Percentiles rank a stretch among this genome's conserved stretches.
Evolutionary conservation across 2,113 vertebrate genomes (phyloP).

Genomic region (Paralichthys olivaceus): DNA sequence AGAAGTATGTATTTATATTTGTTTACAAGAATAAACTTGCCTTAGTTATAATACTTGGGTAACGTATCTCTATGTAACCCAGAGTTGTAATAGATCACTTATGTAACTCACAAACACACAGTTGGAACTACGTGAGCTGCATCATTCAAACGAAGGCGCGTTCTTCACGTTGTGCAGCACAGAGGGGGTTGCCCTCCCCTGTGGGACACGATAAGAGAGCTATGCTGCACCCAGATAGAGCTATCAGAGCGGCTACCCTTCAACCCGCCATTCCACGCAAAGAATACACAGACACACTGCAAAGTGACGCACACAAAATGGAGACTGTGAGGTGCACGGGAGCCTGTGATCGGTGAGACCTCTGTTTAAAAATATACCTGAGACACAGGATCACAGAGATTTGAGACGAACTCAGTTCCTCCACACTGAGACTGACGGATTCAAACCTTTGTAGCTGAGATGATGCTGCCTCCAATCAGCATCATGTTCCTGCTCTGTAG

Average conservation of each 20-base stretch:
- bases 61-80: neutral
- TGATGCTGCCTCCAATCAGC: neutral
- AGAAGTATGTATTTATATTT: too few relatives aligned
- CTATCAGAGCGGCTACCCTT: conserved; percentile 79
- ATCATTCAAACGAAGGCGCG: conserved; percentile 55
- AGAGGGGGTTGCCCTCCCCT: conserved; percentile 64
- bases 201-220: conserved; percentile 76
- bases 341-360: neutral
- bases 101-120: neutral
- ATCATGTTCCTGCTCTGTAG: neutral
- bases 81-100: neutral
- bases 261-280: conserved; percentile 72
- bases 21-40: too few relatives aligned
- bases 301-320: conserved; percentile 69
- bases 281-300: conserved; percentile 47
- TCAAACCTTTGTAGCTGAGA: neutral
- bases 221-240: conserved; percentile 81
- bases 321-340: conserved; percentile 37
- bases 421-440: neutral
- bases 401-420: neutral
- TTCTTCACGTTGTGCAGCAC: conserved; percentile 39
- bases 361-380: conserved; percentile 5
- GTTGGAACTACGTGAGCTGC: conserved; percentile 7
- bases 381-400: neutral
- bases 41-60: neutral